A percentile compares a stretch with the other conserved stretches of the same genome.
phyloP scores from a whole-genome alignment of 2,888 invertebrate genomes.

The Pyrrhia umbra region DNA sequence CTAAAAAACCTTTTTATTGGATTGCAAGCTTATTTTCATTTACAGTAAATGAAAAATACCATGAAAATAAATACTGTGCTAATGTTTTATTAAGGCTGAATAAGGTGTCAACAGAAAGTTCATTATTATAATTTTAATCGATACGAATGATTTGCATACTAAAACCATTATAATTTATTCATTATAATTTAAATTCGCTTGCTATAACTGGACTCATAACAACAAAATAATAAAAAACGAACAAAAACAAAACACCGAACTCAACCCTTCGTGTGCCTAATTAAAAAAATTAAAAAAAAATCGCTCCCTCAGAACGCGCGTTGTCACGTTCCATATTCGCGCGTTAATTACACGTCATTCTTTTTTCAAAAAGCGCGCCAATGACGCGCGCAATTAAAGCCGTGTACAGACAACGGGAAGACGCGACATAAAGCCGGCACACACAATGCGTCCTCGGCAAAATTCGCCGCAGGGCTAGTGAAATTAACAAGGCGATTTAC shows the following conservation, averaged over 20 bases:
- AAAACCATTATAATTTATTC: conserved; percentile 56
- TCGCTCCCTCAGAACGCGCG: conserved; percentile 87
- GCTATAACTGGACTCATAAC: conserved; percentile 52
- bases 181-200: conserved; percentile 56
- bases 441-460: conserved; percentile 90
- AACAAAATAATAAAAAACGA: conserved; percentile 60
- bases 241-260: conserved; percentile 64
- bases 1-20: too few species aligned
- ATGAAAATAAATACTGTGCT: neutral
- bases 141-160: conserved; percentile 44
- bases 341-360: conserved; percentile 91
- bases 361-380: conserved; percentile 90
- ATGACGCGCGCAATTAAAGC: conserved; percentile 90
- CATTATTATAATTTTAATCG: conserved; percentile 38
- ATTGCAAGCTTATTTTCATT: too few species aligned
- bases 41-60: neutral
- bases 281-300: conserved; percentile 87
- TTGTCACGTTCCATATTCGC: conserved; percentile 90
- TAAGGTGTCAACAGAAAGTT: conserved; percentile 26
- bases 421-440: conserved; percentile 89
- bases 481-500: conserved; percentile 91
- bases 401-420: conserved; percentile 89
- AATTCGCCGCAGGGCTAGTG: conserved; percentile 89
- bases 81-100: conserved; percentile 1
- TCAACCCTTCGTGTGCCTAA: conserved; percentile 78